Percentiles rank a stretch among this genome's conserved stretches.
Conservation (phyloP, 37 sponge, comb jelly and placozoan species). For the Beroe forskalii region DNA sequence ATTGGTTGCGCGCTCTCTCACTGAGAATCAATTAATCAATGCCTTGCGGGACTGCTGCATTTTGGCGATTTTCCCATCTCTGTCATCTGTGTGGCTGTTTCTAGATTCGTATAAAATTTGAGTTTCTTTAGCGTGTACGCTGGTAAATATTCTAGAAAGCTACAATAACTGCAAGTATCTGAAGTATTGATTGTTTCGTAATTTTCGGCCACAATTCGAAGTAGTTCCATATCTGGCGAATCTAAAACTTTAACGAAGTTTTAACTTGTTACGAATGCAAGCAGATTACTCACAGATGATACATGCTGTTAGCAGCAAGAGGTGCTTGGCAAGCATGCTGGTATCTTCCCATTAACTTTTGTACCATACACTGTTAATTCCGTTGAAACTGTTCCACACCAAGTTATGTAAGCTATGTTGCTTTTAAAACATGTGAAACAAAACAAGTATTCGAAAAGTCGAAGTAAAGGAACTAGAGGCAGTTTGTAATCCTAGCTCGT, state of each 20-base stretch:
- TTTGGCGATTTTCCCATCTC: background rate
- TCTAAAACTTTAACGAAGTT: background rate
- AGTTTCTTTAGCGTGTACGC: no score
- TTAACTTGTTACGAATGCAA: no score
- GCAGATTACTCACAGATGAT: background rate
- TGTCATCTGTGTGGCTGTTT: background rate
- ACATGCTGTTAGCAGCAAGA: background rate
- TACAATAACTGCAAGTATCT: no score
- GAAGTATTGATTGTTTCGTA: no score
- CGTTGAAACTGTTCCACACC: background rate
- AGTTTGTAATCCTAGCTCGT: background rate
- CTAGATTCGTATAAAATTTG: no score
- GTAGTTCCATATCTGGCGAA: no score
- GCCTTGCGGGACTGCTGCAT: no score
- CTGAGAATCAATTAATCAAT: no score
- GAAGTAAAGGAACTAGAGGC: background rate
- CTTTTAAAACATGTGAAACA: background rate
- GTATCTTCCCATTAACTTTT: background rate
- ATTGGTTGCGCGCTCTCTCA: background rate
- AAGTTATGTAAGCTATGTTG: background rate
- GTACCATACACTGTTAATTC: background rate
- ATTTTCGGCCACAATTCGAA: no score
- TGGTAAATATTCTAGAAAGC: no score
- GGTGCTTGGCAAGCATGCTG: background rate
- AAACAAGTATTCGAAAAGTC: constrained; percentile 7